These are phyloP conservation scores for Chelonus insularis DNA, from an alignment of 1,140 invertebrate genomes.

Conservation along the genomic window DNA sequence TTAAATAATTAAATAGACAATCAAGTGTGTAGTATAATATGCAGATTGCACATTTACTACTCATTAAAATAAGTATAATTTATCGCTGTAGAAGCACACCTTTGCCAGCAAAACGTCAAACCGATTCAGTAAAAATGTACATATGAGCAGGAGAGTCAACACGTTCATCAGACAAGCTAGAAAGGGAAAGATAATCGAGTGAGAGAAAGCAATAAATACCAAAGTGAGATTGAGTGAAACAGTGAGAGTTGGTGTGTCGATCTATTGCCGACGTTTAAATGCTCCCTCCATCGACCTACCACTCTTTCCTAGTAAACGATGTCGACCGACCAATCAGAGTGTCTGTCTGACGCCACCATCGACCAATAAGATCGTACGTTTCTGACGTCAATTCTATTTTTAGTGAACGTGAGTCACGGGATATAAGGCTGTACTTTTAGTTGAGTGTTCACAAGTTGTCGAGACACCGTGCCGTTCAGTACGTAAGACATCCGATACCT, in stretches of 20 bases:
- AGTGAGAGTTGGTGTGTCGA: not conserved
- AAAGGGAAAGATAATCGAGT: not conserved
- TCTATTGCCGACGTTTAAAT: conserved; percentile 34
- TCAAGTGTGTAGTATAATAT: too few relatives aligned
- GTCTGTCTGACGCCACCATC: conserved; percentile 41
- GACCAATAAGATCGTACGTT: conserved; percentile 42
- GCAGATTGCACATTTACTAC: too few relatives aligned
- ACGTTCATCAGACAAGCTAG: too few relatives aligned
- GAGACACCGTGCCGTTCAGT: conserved; percentile 41
- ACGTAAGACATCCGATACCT: conserved; percentile 10
- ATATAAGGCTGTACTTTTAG: conserved; percentile 57
- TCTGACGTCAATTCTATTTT: conserved; percentile 58
- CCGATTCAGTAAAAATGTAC: too few relatives aligned
- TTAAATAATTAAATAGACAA: too few relatives aligned
- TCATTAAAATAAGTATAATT: not conserved
- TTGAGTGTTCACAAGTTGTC: conserved; percentile 53
- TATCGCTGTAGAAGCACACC: not conserved
- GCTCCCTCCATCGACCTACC: conserved; percentile 30
- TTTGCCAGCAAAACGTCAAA: not conserved
- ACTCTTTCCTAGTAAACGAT: conserved; percentile 38
- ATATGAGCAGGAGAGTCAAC: not conserved
- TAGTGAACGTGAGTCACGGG: conserved; percentile 57
- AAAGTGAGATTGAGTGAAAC: not conserved
- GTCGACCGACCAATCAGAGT: conserved; percentile 34
- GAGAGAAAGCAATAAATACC: not conserved